Evolutionary conservation across 2,888 invertebrate species (phyloP).

Genomic region (Drosophila vallismaia): DNA sequence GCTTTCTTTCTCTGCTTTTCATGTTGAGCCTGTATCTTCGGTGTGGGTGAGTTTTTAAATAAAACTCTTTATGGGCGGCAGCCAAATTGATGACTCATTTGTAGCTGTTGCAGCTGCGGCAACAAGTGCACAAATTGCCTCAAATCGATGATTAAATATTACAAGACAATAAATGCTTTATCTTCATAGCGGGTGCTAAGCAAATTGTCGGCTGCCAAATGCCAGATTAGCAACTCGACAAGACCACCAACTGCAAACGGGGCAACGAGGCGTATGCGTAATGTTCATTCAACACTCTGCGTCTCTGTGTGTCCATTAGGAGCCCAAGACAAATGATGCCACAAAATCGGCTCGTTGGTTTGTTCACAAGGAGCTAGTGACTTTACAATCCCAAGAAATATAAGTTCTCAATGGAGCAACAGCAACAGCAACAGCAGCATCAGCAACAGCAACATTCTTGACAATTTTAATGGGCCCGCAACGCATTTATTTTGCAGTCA

Average conservation of each 20-base stretch:
- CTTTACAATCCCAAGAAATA: conserved; percentile 18
- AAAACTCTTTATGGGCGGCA: conserved; percentile 49
- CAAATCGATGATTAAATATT: conserved; percentile 68
- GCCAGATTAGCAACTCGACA: conserved; percentile 64
- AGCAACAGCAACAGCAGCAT: neutral
- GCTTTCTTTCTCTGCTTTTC: too few species aligned
- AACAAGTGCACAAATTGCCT: conserved; percentile 66
- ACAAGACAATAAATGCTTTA: conserved; percentile 76
- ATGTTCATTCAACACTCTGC: neutral
- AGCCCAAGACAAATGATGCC: conserved; percentile 30
- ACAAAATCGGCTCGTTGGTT: conserved; percentile 6
- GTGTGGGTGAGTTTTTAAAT: conserved; percentile 67
- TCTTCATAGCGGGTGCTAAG: conserved; percentile 71
- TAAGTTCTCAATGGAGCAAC: conserved; percentile 9
- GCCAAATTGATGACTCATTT: conserved; percentile 67
- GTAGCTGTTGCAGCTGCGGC: conserved; percentile 47
- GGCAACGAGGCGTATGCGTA: conserved; percentile 27
- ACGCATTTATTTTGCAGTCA: conserved; percentile 73
- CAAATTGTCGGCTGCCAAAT: conserved; percentile 70
- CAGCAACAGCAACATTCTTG: conserved; percentile 10
- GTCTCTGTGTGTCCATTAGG: conserved; percentile 3
- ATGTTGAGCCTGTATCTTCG: neutral
- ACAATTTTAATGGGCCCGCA: conserved; percentile 51
- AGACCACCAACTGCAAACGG: conserved; percentile 36
- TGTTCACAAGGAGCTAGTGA: conserved; percentile 27